Evolutionary conservation across 2,888 invertebrate species (phyloP).

Genomic region (Tenthredo amoena): DNA sequence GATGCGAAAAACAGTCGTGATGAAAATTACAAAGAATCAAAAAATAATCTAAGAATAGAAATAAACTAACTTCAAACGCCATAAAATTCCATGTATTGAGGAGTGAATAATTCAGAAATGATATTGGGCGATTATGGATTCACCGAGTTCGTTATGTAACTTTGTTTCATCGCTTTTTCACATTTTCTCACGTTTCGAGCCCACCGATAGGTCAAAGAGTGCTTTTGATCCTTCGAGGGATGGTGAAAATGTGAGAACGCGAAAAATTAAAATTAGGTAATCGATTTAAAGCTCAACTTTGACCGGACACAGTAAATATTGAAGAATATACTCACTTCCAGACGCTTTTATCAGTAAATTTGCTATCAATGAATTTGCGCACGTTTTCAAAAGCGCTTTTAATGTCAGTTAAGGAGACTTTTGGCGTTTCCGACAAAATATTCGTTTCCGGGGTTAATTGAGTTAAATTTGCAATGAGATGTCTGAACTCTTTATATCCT

Average conservation of each 20-base stretch:
- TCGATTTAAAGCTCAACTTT: neutral
- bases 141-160: neutral
- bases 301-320: neutral
- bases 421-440: constrained; percentile 57
- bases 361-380: constrained; percentile 59
- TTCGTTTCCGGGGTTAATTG: constrained; percentile 58
- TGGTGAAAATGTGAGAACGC: neutral
- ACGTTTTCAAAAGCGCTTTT: constrained; percentile 54
- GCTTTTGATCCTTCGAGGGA: neutral
- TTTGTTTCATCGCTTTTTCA: neutral
- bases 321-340: constrained; percentile 52
- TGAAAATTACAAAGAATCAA: neutral
- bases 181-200: neutral
- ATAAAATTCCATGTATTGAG: neutral
- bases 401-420: constrained; percentile 60
- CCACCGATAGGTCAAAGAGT: neutral
- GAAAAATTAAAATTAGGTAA: neutral
- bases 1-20: neutral
- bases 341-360: constrained; percentile 51
- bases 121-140: neutral
- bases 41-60: neutral
- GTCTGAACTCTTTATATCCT: constrained; percentile 69
- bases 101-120: neutral
- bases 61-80: neutral
- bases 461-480: constrained; percentile 59